Percentiles rank a stretch among this genome's conserved stretches.
Conservation (phyloP, 2,888 invertebrate species). For the Lacanobia oleracea region DNA sequence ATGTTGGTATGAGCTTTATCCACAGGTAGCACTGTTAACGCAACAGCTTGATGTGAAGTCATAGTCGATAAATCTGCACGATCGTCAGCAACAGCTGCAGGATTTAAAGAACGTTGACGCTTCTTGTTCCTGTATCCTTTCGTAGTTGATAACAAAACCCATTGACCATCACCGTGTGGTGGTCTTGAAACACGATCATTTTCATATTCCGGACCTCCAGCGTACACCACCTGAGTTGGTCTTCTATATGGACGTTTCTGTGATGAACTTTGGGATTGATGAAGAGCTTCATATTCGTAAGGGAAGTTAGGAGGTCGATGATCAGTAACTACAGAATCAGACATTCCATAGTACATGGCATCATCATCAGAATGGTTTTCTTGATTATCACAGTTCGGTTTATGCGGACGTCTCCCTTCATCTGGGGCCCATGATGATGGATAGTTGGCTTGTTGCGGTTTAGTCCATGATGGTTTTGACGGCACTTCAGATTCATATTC, state of each 20-base stretch:
- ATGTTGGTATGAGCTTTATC: conserved; percentile 91
- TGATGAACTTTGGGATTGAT: conserved; percentile 74
- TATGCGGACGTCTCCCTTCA: conserved; percentile 83
- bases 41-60: conserved; percentile 90
- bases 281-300: conserved; percentile 85
- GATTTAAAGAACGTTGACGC: conserved; percentile 83
- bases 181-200: conserved; percentile 91
- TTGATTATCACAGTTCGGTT: conserved; percentile 85
- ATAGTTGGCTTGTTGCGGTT: conserved; percentile 77
- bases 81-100: conserved; percentile 69
- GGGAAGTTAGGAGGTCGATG: conserved; percentile 87
- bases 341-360: conserved; percentile 82
- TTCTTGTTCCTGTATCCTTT: conserved; percentile 93
- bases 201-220: conserved; percentile 83
- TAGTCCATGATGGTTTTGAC: conserved; percentile 84
- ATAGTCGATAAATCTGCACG: conserved; percentile 76
- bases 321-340: conserved; percentile 87
- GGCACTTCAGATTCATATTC: conserved; percentile 84
- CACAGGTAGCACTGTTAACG: conserved; percentile 94
- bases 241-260: conserved; percentile 82
- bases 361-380: conserved; percentile 79
- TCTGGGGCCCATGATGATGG: conserved; percentile 84
- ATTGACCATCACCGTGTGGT: conserved; percentile 93
- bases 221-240: conserved; percentile 88
- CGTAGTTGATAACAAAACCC: conserved; percentile 94